Evolutionary conservation across 2,113 vertebrate species (phyloP), one percentile per base, ranked within the genome.

Genomic region (Semicossyphus pulcher): DNA sequence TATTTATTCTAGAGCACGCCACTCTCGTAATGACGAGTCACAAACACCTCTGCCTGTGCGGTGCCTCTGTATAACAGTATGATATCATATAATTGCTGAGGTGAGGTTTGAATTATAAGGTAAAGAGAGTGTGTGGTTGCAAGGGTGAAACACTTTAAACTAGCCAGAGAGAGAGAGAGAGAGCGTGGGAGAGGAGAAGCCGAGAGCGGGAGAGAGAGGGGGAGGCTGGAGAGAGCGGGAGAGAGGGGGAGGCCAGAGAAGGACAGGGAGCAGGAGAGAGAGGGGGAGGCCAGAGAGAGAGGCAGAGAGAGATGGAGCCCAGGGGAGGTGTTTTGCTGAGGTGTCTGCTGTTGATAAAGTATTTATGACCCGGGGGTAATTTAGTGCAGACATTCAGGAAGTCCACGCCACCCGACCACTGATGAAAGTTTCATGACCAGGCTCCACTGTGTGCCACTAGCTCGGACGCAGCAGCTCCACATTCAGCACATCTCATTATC

Each of bases 381-480:
- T 85, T 51, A 32, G 86, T 81, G 81, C 85, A 90, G 92, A 93
- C 89, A 73, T 88, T 89, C 80, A 84, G 83, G 89, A 89, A 72
- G 71, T 89, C 80, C 80, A 79, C 84, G 81, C 86, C 86, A 62
- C 83, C 66, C 23, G 83, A 65, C 67, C 4, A 0, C 89, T 83
- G 86, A 92, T 90, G 87, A 91, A 93, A 93, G 69, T 89, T 93
- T 91, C 78, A 89, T 84, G 81, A 80, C 76, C 72, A 54, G 78
- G 83, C 86, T 89, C 57, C 61, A 41, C 42, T 47, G 75, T 53
- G 72, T 36, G 52, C 37, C 51, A 21, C 41, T 39, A 70, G 53
- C 72, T 52, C 18, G 34, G 49, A n/a, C n/a, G 5, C 42, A 65
- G 62, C 52, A 26, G 3, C 47, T 53, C 39, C 47, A 44, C 75